Conservation (phyloP, 2,888 invertebrate species). For the Orchesella flavescens region DNA sequence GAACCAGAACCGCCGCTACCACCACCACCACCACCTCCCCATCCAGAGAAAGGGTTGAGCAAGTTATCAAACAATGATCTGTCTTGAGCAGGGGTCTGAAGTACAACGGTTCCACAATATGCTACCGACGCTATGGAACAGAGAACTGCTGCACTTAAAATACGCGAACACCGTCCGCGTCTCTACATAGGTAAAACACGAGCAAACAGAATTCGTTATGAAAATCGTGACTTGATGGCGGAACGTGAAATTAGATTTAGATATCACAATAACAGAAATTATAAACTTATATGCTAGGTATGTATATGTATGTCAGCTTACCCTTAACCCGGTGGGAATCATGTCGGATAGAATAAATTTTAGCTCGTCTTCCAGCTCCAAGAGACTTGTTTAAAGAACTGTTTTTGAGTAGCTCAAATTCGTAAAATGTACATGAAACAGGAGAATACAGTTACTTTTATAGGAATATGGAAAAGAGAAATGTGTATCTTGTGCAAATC, state of each 20-base stretch:
- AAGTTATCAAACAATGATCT: conserved; percentile 52
- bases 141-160: conserved; percentile 44
- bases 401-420: conserved; percentile 38
- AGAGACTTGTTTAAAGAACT: conserved; percentile 1
- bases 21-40: neutral
- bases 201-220: conserved; percentile 51
- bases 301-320: conserved; percentile 40
- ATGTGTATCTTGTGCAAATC: conserved; percentile 11
- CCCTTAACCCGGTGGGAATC: conserved; percentile 49
- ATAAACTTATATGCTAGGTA: neutral
- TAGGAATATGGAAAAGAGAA: conserved; percentile 25
- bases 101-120: conserved; percentile 26
- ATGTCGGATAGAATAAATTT: conserved; percentile 29
- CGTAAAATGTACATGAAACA: conserved; percentile 51
- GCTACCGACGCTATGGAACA: conserved; percentile 33
- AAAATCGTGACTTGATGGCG: conserved; percentile 7
- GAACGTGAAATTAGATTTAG: conserved; percentile 13
- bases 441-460: conserved; percentile 36
- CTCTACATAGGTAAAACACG: neutral
- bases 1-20: neutral
- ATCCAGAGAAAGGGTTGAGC: conserved; percentile 17
- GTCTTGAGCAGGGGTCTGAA: conserved; percentile 60
- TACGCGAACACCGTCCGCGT: conserved; percentile 25
- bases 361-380: neutral
- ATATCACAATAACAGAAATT: neutral